Evolutionary conservation across 2,888 invertebrate genomes (phyloP), one percentile per base, ranked within the genome.

Genomic region (Hedychridium roseum): DNA sequence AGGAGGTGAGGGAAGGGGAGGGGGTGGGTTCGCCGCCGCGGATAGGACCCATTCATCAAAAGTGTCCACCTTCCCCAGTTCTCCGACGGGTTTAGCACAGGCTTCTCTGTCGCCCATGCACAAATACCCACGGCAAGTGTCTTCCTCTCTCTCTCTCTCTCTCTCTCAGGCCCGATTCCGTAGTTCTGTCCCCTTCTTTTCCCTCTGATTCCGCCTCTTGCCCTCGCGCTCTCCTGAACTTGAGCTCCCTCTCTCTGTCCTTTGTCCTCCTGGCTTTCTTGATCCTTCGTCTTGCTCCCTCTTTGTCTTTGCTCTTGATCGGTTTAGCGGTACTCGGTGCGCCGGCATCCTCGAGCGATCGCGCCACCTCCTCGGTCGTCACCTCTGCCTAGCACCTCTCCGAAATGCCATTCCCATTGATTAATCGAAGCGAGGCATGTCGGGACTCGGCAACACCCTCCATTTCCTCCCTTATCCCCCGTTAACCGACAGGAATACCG

Each of bases 361-460:
- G 48, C 48, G 59, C 54, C 60, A 50, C 57, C 57, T 66, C 53
- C 68, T 64, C 54, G 43, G 49, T 53, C 56, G 59, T 68, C 63
- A 64, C 61, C 59, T 60, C 59, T 54, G 58, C 57, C 60, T 60
- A 59, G 46, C 63, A 51, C 64, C 64, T 62, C 67, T 66, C 64
- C 57, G 56, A 68, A 67, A 68, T 67, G 66, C 66, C 69, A 70
- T 70, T 65, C 62, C 68, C 71, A 74, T 74, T 74, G 74, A 75
- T 76, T 76, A 75, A 76, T 75, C 73, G 75, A 72, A 64, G 64
- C 68, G 58, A 68, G 64, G 69, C 75, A 75, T 73, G 74, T 74
- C 68, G 69, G 54, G 70, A 74, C 73, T 74, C 62, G 68, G 70
- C 69, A 71, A 72, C 70, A 73, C 70, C 72, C 74, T 71, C 71